Evolutionary conservation across 2,797 vertebrate species (phyloP).

Genomic region (Neomorphus geoffroyi): DNA sequence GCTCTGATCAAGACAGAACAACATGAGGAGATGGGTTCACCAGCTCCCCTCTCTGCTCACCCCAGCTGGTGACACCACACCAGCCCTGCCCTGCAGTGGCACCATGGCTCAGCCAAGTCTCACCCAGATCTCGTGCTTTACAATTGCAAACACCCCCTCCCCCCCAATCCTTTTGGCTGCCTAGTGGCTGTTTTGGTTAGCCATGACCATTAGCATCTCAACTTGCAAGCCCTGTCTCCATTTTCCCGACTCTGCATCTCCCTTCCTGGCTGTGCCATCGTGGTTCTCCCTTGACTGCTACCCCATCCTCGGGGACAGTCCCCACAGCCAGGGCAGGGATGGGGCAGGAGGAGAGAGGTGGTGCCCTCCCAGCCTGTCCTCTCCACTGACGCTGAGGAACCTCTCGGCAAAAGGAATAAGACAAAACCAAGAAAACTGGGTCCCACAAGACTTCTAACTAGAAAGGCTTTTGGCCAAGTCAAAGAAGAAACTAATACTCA

Average conservation of each 20-base stretch:
- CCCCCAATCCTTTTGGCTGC: neutral
- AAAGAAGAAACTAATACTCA: constrained; percentile 44
- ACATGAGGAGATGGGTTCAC: neutral
- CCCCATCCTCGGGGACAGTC: neutral
- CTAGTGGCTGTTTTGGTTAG: neutral
- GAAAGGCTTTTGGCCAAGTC: constrained; percentile 31
- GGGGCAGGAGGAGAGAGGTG: neutral
- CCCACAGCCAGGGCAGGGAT: neutral
- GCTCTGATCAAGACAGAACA: neutral
- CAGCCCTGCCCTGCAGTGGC: neutral
- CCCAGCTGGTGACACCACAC: neutral
- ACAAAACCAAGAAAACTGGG: constrained; percentile 52
- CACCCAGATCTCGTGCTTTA: neutral
- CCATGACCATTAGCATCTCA: neutral
- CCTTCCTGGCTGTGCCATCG: neutral
- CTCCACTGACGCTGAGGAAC: neutral
- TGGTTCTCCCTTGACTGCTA: neutral
- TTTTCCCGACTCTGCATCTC: neutral
- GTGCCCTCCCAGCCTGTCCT: neutral
- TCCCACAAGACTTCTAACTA: constrained; percentile 57
- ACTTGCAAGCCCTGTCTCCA: neutral
- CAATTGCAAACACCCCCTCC: too few relatives aligned
- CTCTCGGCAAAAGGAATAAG: constrained; percentile 56
- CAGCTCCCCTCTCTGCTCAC: neutral
- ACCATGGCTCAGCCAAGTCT: neutral